phyloP scores from a whole-genome alignment of 2,113 vertebrate genomes.

The Pomatostomus ruficeps region DNA sequence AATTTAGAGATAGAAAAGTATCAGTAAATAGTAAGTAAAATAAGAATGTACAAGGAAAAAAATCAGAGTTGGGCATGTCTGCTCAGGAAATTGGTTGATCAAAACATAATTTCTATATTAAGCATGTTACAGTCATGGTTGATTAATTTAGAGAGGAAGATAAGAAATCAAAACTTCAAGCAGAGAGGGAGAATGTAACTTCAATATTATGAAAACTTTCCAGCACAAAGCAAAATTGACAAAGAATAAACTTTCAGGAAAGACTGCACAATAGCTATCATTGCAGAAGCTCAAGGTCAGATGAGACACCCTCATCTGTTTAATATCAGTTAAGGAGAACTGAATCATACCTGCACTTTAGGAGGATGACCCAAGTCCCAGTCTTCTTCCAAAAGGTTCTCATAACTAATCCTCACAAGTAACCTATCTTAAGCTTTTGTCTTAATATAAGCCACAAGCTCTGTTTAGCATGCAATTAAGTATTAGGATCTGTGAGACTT shows the following conservation, averaged over 20 bases:
- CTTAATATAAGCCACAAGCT: neutral
- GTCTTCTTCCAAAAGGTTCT: neutral
- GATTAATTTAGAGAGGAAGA: neutral
- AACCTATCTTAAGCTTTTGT: neutral
- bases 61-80: neutral
- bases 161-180: conserved; percentile 2
- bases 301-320: neutral
- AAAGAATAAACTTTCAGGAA: neutral
- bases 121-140: neutral
- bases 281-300: neutral
- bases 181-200: neutral
- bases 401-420: neutral
- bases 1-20: neutral
- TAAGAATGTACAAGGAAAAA: neutral
- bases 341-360: neutral
- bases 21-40: conserved; percentile 3
- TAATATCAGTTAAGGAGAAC: neutral
- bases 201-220: neutral
- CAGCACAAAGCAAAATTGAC: neutral
- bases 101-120: conserved; percentile 24
- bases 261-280: neutral
- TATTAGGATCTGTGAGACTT: neutral
- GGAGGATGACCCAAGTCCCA: neutral
- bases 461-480: neutral
- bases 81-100: neutral